A percentile compares a stretch with the other conserved stretches of the same genome.
Conservation (phyloP, 2,113 vertebrate genomes). For the Coreoperca whiteheadi region DNA sequence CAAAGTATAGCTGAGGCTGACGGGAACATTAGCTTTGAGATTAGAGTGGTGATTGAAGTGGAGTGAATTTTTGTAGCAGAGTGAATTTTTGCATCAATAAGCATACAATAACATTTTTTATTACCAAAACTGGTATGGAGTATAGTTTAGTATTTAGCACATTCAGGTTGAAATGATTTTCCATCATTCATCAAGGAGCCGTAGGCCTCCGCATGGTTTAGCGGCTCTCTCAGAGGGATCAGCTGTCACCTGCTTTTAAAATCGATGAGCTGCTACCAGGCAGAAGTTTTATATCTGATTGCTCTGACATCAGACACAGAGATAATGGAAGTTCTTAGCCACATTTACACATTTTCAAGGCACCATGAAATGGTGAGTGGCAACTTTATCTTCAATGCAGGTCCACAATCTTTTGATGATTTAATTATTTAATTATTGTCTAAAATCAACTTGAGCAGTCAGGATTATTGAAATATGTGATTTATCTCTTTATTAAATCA, state of each 20-base stretch:
- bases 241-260: not conserved
- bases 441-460: constrained; percentile 55
- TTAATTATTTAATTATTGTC: not conserved
- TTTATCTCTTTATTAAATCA: constrained; percentile 79
- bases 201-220: not conserved
- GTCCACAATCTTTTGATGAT: not conserved
- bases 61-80: too few relatives aligned
- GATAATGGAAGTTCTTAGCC: not conserved
- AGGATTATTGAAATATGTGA: constrained; percentile 23
- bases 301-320: not conserved
- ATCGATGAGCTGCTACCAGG: not conserved
- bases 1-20: not conserved
- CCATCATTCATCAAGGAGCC: not conserved
- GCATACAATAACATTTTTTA: not conserved
- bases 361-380: not conserved
- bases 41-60: not conserved
- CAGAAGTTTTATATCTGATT: not conserved
- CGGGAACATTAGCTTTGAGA: too few relatives aligned
- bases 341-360: not conserved
- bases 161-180: not conserved
- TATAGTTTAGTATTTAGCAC: not conserved
- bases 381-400: not conserved
- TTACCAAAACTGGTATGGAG: not conserved
- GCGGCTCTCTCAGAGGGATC: not conserved
- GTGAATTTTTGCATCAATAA: not conserved